Evolutionary conservation across 1,140 invertebrate species (phyloP), one percentile per base, ranked within the genome.

Genomic region (Phthorimaea operculella): DNA sequence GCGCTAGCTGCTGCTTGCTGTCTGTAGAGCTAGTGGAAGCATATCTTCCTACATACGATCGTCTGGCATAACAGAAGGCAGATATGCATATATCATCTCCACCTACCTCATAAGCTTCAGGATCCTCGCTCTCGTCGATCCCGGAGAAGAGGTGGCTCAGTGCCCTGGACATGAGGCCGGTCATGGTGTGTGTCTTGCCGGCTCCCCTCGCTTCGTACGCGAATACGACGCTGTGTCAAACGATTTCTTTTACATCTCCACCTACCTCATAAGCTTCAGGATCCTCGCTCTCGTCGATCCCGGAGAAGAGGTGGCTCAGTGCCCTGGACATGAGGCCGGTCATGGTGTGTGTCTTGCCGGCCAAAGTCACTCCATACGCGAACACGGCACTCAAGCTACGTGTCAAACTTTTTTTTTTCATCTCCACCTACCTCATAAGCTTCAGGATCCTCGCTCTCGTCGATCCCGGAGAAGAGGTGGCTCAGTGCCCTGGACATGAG

Each of bases 171-270:
- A 97, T 97, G 39, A 97, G 92, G 0, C 96, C 96, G 0, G 92
- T 91, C 94, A 96, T 97, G 3, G 96, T 97, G 74, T 95, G 90
- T 0, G 96, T 97, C 85, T 97, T 98, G 10, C 95, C 95, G 17
- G 94, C 92, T 0, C 95, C 94, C 14, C 96, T 98, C 0, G 96
- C 93, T 14, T 96, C 97, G 76, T 99, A 99, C 1, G 97, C 97
- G 84, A 99, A 98, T 0, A 98, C 95, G 0, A 96, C 97, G 0
- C 94, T n/a, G n/a, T n/a, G n/a, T n/a, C n/a, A n/a, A n/a, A n/a
- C n/a, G n/a, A n/a, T n/a, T n/a, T n/a, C n/a, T n/a, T 47, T 11
- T 47, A 2, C 16, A 94, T 96, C 1, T 94, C 92, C 28, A 94
- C 96, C 76, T 98, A 51, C 91, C 76, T 88, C 86, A 66, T 88